Conservation (phyloP, 2,113 vertebrate species). For the Gobiocypris rarus region DNA sequence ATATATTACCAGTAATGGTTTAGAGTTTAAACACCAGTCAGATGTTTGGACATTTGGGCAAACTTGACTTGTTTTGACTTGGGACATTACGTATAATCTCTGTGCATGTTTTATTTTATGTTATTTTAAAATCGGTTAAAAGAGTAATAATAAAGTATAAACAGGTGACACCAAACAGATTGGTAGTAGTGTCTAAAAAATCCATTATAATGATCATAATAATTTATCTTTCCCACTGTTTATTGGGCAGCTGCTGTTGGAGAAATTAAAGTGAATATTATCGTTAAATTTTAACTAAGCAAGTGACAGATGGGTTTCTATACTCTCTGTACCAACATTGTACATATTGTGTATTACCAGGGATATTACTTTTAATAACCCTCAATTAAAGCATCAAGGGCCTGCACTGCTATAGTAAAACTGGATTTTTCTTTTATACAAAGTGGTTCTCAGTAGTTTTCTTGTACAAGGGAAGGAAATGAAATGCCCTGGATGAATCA, state of each 20-base stretch:
- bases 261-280: not conserved
- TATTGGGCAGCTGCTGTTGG: not conserved
- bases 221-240: not conserved
- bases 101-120: too few species aligned
- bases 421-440: not conserved
- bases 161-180: not conserved
- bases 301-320: conserved; percentile 16
- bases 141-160: not conserved
- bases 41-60: too few species aligned
- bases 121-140: not conserved
- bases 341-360: conserved; percentile 24
- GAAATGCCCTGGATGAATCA: conserved; percentile 42
- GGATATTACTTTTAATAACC: conserved; percentile 40
- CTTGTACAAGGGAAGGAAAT: conserved; percentile 29
- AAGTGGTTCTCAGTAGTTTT: conserved; percentile 24
- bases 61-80: too few species aligned
- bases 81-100: too few species aligned
- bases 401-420: not conserved
- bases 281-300: conserved; percentile 15
- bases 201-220: not conserved
- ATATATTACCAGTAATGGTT: not conserved
- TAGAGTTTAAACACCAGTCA: too few species aligned
- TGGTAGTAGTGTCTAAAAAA: not conserved
- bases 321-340: not conserved
- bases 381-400: not conserved